Evolutionary conservation across 2,797 vertebrate genomes (phyloP).

Genomic region (Crax fasciolata): DNA sequence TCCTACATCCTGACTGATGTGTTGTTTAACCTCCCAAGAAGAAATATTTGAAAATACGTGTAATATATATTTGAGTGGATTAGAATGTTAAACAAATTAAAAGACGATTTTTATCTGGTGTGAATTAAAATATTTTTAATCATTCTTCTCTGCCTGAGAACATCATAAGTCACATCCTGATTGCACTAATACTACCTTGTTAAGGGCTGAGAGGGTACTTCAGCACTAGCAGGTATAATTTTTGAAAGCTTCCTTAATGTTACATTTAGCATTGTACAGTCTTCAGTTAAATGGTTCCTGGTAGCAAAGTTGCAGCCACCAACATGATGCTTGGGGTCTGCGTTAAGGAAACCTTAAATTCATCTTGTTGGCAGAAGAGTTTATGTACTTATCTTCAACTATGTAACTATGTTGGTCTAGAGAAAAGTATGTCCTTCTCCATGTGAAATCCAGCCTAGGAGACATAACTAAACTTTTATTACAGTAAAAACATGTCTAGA

Average conservation of each 20-base stretch:
- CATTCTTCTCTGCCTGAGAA: background rate
- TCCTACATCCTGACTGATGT: background rate
- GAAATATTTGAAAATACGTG: constrained; percentile 7
- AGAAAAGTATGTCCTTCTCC: background rate
- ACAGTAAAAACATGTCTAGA: constrained; percentile 49
- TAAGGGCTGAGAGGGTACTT: background rate
- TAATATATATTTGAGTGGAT: background rate
- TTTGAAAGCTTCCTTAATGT: constrained; percentile 1
- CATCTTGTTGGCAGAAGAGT: background rate
- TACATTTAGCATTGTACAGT: background rate
- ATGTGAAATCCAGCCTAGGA: background rate
- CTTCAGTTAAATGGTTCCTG: background rate
- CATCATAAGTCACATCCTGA: background rate
- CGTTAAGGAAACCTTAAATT: constrained; percentile 24
- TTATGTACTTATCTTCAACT: background rate
- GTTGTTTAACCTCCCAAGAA: background rate
- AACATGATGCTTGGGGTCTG: background rate
- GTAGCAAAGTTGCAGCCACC: background rate
- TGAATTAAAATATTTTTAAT: constrained; percentile 8
- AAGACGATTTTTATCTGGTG: background rate
- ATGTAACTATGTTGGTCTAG: background rate
- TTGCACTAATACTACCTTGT: background rate
- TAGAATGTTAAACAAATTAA: background rate
- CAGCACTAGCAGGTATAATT: background rate
- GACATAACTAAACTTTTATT: constrained; percentile 8